These are phyloP conservation scores for Megalurothrips usitatus DNA, from an alignment of 2,888 invertebrate species.

Conservation along the genomic window DNA sequence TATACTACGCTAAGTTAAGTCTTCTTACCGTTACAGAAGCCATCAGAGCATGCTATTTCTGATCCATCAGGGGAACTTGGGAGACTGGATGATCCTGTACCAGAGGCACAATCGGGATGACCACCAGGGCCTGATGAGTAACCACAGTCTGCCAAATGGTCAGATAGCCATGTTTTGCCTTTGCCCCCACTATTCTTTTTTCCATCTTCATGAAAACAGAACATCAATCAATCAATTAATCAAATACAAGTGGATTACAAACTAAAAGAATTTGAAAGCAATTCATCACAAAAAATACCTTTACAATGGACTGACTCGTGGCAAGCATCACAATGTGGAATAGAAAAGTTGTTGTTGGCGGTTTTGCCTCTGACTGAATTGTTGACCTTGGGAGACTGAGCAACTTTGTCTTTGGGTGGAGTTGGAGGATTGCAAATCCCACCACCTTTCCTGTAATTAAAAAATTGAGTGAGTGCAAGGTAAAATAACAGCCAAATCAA, in stretches of 20 bases:
- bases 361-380: constrained; percentile 37
- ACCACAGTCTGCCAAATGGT: constrained; percentile 77
- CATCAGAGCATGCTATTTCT: constrained; percentile 83
- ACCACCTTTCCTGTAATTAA: background rate
- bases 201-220: background rate
- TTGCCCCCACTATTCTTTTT: background rate
- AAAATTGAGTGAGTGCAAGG: background rate
- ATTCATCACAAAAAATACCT: background rate
- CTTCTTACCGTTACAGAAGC: constrained; percentile 64
- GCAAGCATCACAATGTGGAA: constrained; percentile 48
- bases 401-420: constrained; percentile 23
- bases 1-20: constrained; percentile 26
- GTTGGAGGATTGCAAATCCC: background rate
- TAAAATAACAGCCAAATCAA: background rate
- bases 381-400: constrained; percentile 36
- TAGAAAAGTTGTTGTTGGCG: constrained; percentile 34
- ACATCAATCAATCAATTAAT: background rate
- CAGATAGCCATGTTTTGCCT: constrained; percentile 40
- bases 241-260: background rate
- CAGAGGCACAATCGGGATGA: background rate
- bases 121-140: constrained; percentile 72
- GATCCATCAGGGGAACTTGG: constrained; percentile 85
- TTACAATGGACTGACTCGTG: constrained; percentile 45
- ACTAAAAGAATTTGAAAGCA: background rate
- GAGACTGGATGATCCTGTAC: constrained; percentile 28